Evolutionary conservation across 2,113 vertebrate genomes (phyloP).

Genomic region (Corythornis cristatus): DNA sequence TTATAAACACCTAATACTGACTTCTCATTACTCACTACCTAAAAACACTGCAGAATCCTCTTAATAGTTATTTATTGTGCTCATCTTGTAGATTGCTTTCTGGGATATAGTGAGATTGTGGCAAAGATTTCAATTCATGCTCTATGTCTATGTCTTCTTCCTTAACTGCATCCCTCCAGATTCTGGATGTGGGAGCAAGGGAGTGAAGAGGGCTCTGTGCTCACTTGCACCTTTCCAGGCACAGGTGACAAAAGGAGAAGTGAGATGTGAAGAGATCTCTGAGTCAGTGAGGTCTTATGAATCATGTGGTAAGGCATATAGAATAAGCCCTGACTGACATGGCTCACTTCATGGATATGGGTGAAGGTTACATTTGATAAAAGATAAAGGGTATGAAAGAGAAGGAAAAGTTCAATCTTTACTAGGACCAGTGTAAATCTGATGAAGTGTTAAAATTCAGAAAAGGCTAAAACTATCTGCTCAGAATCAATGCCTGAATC

Average conservation of each 20-base stretch:
- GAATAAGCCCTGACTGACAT: not conserved
- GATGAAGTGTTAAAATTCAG: not conserved
- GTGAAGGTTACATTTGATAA: not conserved
- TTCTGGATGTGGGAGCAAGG: not conserved
- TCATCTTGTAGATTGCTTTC: not conserved
- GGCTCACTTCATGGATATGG: not conserved
- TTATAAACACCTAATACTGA: not conserved
- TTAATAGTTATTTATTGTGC: constrained; percentile 6
- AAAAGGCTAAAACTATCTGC: not conserved
- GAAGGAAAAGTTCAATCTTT: not conserved
- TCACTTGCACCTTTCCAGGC: not conserved
- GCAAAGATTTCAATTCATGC: not conserved
- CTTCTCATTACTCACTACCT: constrained; percentile 35
- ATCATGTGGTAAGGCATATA: not conserved
- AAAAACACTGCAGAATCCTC: constrained; percentile 15
- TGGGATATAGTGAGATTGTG: not conserved
- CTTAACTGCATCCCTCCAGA: not conserved
- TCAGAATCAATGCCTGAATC: not conserved
- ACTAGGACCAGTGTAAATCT: not conserved
- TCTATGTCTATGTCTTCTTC: not conserved
- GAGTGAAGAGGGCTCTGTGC: not conserved
- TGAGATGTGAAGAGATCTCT: not conserved
- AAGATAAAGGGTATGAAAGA: not conserved
- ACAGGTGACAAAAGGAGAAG: fast-evolving
- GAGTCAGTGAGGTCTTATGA: not conserved